Base-by-base conservation (phyloP, 1,140 invertebrate species). In the Schlechtendalia chinensis region DNA sequence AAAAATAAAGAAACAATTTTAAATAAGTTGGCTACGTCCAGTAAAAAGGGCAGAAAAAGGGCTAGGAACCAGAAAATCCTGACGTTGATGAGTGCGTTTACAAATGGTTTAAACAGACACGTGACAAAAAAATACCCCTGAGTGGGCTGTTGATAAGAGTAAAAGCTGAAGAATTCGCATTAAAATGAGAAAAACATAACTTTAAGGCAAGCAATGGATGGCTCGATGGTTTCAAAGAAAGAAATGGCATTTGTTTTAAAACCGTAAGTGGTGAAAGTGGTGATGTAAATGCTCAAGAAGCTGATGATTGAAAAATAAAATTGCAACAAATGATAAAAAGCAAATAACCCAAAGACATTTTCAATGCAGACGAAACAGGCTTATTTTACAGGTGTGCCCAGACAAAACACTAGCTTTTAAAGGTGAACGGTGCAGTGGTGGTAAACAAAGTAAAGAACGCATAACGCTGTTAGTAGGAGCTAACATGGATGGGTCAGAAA, bases 221-320 rank as follows among this genome's bases (percentile, higher is more conserved):
- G 54, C 5, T 56, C 19, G 8, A 56, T 56, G 54, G n/a, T 56
- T 56, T 56, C n/a, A 56, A 45, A 22, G 0, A 22, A 56, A 56
- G 8, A 56, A 22, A 56, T 56, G n/a, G n/a, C 6, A 56, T 56
- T 56, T 56, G 54, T 22, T 22, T 56, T n/a, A n/a, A n/a, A n/a
- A n/a, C n/a, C n/a, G n/a, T n/a, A n/a, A n/a, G n/a, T n/a, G n/a
- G n/a, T n/a, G n/a, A 56, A 56, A 56, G 54, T 56, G n/a, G 54
- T 22, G 54, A 56, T 56, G 54, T 22, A 56, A 22, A 56, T 56
- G 5, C 2, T 56, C 54, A 56, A 56, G 54, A 8, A 10, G n/a
- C n/a, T 56, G 54, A 22, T 56, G 54, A 56, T 56, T 56, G 54
- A n/a, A n/a, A 22, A 56, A 22, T 56, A 56, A 56, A 56, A 56